phyloP scores from a whole-genome alignment of 1,140 invertebrate genomes.

The Ooceraea biroi region DNA sequence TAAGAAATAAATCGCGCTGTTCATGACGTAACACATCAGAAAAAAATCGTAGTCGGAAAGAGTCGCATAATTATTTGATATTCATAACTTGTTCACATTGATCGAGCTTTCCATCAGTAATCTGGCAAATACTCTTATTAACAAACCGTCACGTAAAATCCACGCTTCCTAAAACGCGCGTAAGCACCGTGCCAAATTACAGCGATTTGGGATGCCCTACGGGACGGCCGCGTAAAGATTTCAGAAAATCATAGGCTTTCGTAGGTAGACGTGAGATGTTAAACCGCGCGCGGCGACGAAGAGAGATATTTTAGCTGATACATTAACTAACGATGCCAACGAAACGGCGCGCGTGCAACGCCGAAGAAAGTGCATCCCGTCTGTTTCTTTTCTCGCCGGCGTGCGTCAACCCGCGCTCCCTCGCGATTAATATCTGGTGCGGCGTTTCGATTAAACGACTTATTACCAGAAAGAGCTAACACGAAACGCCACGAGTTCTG shows the following conservation, averaged over 20 bases:
- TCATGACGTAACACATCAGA: neutral
- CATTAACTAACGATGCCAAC: constrained; percentile 26
- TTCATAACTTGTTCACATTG: too few relatives aligned
- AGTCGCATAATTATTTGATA: too few relatives aligned
- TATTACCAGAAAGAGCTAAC: constrained; percentile 59
- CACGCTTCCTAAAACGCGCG: neutral
- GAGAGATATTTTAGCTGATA: constrained; percentile 46
- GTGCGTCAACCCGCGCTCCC: constrained; percentile 26
- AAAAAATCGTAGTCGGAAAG: too few relatives aligned
- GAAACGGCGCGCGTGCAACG: constrained; percentile 62
- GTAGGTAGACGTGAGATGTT: neutral
- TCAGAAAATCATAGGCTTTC: constrained; percentile 11
- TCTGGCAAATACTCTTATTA: too few relatives aligned
- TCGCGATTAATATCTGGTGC: constrained; percentile 58
- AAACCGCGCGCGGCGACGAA: constrained; percentile 15
- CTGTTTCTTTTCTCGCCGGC: constrained; percentile 35
- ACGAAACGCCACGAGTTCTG: constrained; percentile 34
- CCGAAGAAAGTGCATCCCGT: constrained; percentile 69
- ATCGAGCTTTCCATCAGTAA: too few relatives aligned
- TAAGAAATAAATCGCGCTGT: too few relatives aligned
- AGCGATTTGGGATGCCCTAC: neutral
- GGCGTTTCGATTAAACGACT: constrained; percentile 53
- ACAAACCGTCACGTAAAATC: neutral
- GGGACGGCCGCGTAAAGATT: neutral
- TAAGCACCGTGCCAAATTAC: neutral